phyloP scores from a whole-genome alignment of 2,888 invertebrate species.

The Kryphioiulus occultus region DNA sequence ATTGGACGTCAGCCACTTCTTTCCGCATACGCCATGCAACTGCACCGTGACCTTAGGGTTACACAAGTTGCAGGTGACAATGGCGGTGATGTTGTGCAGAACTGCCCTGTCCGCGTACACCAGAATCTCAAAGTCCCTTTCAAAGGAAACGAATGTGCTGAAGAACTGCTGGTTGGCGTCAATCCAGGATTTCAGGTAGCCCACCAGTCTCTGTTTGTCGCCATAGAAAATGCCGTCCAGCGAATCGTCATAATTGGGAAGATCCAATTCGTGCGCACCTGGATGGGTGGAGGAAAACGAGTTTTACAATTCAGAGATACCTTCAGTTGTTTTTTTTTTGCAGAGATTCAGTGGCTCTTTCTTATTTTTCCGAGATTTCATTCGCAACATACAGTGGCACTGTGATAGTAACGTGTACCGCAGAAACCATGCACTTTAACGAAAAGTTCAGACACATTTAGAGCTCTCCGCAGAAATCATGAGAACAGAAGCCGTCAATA shows the following conservation, averaged over 20 bases:
- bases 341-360: slow-evolving; percentile 33
- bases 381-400: not conserved
- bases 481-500: too few species aligned
- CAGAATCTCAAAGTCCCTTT: not conserved
- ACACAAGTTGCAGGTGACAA: not conserved
- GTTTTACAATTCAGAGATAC: not conserved
- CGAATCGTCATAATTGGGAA: not conserved
- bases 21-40: not conserved
- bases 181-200: slow-evolving; percentile 5
- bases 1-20: not conserved
- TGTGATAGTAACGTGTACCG: slow-evolving; percentile 22
- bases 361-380: not conserved
- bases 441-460: too few species aligned
- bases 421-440: slow-evolving; percentile 26
- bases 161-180: not conserved
- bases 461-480: too few species aligned
- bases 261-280: not conserved
- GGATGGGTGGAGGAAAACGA: slow-evolving; percentile 31
- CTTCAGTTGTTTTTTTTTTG: not conserved
- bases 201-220: slow-evolving; percentile 5
- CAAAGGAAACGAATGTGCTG: not conserved
- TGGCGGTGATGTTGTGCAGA: not conserved
- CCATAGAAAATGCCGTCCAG: slow-evolving; percentile 3
- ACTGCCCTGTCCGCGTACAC: not conserved
- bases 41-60: not conserved